Evolutionary conservation across 1,140 invertebrate genomes (phyloP).

Genomic region (Drosophila busckii): DNA sequence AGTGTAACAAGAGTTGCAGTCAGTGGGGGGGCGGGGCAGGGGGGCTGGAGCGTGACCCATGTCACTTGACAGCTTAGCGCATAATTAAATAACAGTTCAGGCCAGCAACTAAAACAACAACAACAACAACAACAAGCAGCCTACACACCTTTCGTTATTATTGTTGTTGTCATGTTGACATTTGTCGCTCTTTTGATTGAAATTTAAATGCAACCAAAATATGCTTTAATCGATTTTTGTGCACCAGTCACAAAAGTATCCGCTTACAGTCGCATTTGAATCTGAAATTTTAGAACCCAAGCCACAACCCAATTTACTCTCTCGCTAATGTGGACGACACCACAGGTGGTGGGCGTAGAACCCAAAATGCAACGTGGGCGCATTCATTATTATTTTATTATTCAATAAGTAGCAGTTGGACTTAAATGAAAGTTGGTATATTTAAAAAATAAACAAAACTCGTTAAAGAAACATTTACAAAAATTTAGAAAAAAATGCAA

Average conservation of each 20-base stretch:
- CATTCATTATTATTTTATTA: too few species aligned
- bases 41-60: conserved; percentile 48
- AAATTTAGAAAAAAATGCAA: too few species aligned
- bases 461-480: too few species aligned
- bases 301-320: too few species aligned
- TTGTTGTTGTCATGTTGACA: conserved; percentile 30
- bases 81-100: conserved; percentile 62
- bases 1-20: neutral
- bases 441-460: too few species aligned
- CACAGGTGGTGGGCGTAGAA: too few species aligned
- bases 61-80: conserved; percentile 71
- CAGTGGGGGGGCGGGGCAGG: neutral
- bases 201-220: conserved; percentile 53
- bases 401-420: too few species aligned
- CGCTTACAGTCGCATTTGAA: conserved; percentile 23
- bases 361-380: too few species aligned
- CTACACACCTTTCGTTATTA: conserved; percentile 2
- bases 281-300: too few species aligned
- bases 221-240: conserved; percentile 48
- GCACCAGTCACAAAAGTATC: conserved; percentile 37
- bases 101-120: neutral
- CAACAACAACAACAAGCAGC: conserved; percentile 13
- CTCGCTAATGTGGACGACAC: too few species aligned
- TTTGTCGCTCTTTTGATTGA: conserved; percentile 36
- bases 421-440: too few species aligned